Percentiles rank a stretch among this genome's conserved stretches.
Conservation (phyloP, 1,140 invertebrate genomes). For the Argopecten irradians region DNA sequence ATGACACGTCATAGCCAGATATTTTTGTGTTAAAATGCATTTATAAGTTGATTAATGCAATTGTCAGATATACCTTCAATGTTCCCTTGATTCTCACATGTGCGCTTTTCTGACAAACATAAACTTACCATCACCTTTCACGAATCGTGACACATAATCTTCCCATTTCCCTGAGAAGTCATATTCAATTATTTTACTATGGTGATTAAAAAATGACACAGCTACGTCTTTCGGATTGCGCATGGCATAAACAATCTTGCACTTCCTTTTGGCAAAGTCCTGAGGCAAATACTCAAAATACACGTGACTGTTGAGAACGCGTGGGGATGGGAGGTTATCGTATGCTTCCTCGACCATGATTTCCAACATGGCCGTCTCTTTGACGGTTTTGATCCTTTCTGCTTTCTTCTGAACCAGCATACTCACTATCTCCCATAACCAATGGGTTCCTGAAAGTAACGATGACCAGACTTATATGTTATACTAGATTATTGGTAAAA, state of each 20-base stretch:
- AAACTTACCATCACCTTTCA: slow-evolving; percentile 62
- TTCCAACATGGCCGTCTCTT: slow-evolving; percentile 63
- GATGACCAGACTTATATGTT: background rate
- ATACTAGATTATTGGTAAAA: too few species aligned
- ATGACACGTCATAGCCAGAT: background rate
- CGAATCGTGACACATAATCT: slow-evolving; percentile 58
- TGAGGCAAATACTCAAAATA: slow-evolving; percentile 55
- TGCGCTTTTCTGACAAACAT: background rate
- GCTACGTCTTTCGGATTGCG: slow-evolving; percentile 66
- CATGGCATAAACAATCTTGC: slow-evolving; percentile 61
- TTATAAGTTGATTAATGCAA: background rate
- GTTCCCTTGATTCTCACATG: too few species aligned
- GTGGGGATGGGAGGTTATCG: slow-evolving; percentile 58
- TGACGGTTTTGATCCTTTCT: slow-evolving; percentile 50
- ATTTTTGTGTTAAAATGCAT: background rate
- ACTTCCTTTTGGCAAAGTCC: slow-evolving; percentile 49
- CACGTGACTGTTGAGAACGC: slow-evolving; percentile 65
- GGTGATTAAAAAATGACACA: slow-evolving; percentile 65
- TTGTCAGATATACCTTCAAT: too few species aligned
- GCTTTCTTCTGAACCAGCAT: slow-evolving; percentile 55
- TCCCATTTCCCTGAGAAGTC: slow-evolving; percentile 60
- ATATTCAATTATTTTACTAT: slow-evolving; percentile 52
- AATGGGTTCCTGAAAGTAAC: slow-evolving; percentile 61
- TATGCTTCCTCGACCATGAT: slow-evolving; percentile 53
- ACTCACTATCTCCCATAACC: slow-evolving; percentile 65